Conservation (phyloP, 2,888 invertebrate species). For the Seladonia tumulorum region DNA sequence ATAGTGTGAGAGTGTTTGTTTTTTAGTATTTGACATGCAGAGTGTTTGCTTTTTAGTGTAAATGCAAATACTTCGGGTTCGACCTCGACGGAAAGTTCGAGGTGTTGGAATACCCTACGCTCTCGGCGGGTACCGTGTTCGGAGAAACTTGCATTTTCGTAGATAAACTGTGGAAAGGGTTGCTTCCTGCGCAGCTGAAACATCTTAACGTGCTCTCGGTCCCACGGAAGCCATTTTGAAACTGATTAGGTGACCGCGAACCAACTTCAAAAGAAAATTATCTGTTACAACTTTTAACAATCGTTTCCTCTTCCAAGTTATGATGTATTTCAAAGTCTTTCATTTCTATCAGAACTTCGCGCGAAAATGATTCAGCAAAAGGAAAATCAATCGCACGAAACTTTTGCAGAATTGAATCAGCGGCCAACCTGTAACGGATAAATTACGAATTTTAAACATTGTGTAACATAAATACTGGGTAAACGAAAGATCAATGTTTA, state of each 20-base stretch:
- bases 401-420: background rate
- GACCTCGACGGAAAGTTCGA: background rate
- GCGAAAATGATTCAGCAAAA: background rate
- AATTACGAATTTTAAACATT: too few species aligned
- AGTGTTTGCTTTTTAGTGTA: background rate
- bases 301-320: background rate
- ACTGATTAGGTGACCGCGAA: background rate
- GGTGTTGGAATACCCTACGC: background rate
- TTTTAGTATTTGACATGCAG: background rate
- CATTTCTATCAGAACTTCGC: background rate
- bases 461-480: too few species aligned
- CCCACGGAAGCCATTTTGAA: background rate
- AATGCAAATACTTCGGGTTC: background rate
- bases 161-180: background rate
- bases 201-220: background rate
- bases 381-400: background rate
- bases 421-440: background rate
- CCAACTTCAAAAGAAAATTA: background rate
- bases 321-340: background rate
- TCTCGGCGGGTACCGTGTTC: background rate
- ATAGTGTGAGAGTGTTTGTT: background rate
- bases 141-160: slow-evolving; percentile 2
- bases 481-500: too few species aligned
- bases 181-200: background rate
- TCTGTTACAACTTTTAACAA: background rate